A percentile compares a stretch with the other conserved stretches of the same genome.
Conservation (phyloP, 2,113 vertebrate species). For the Dascyllus trimaculatus region DNA sequence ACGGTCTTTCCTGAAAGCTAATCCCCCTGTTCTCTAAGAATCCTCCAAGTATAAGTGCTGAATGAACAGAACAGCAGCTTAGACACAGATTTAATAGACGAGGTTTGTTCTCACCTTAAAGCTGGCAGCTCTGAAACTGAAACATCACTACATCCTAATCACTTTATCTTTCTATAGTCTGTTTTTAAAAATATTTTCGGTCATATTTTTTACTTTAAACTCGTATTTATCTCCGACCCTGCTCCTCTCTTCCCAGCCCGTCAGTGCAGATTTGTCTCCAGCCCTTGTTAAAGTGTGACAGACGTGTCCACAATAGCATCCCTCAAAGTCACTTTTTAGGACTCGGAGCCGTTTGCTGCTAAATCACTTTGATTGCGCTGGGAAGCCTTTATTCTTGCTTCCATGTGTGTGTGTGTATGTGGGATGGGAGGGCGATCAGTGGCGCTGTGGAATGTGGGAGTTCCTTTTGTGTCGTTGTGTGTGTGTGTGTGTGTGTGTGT, state of each 20-base stretch:
- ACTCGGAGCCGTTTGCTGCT: conserved; percentile 3
- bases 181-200: background rate
- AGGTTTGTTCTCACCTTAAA: background rate
- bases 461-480: conserved; percentile 54
- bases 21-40: conserved; percentile 10
- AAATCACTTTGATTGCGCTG: conserved; percentile 40
- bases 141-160: background rate
- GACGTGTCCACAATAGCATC: conserved; percentile 19
- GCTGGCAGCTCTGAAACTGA: background rate
- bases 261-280: conserved; percentile 4
- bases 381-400: conserved; percentile 7
- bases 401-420: conserved; percentile 4
- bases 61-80: conserved; percentile 1
- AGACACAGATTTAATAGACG: background rate
- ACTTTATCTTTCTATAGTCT: no score
- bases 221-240: background rate
- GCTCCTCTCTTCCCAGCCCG: background rate
- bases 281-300: conserved; percentile 26
- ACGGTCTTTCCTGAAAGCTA: conserved; percentile 22
- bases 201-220: no score
- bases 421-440: conserved; percentile 3
- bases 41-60: background rate
- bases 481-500: conserved; percentile 10
- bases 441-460: conserved; percentile 47
- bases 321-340: conserved; percentile 21